These are phyloP conservation scores for Mimumesa dahlbomi DNA, from an alignment of 2,888 invertebrate genomes.

Conservation along the genomic window DNA sequence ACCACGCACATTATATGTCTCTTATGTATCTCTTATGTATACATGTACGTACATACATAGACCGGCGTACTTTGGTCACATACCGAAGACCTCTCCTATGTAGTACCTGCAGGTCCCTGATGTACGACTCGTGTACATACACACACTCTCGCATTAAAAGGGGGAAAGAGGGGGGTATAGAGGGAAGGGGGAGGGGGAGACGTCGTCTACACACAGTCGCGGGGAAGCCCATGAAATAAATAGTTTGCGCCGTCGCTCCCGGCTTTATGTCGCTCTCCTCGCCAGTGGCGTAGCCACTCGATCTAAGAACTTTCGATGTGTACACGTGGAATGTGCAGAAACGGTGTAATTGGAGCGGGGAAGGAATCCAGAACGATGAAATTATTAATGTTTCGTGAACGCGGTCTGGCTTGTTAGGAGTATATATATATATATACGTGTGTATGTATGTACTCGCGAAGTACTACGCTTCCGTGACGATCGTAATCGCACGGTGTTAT, in stretches of 20 bases:
- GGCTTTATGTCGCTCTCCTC: constrained; percentile 33
- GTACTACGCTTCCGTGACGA: neutral
- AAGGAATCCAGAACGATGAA: constrained; percentile 15
- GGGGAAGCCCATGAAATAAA: constrained; percentile 44
- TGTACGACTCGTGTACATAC: constrained; percentile 39
- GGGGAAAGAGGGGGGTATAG: too few relatives aligned
- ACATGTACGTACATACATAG: neutral
- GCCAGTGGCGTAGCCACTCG: constrained; percentile 23
- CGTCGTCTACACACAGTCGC: constrained; percentile 1
- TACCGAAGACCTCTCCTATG: constrained; percentile 43
- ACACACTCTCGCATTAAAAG: constrained; percentile 26
- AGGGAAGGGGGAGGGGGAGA: too few relatives aligned
- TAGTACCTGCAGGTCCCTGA: constrained; percentile 26
- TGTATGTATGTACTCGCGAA: too few relatives aligned
- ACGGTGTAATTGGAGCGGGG: constrained; percentile 30
- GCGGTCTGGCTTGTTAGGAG: neutral
- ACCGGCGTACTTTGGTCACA: constrained; percentile 36
- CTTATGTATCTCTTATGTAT: constrained; percentile 32
- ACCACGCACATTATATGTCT: constrained; percentile 54
- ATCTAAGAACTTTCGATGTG: constrained; percentile 11
- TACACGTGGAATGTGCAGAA: constrained; percentile 16
- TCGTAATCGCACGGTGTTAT: constrained; percentile 5
- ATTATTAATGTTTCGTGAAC: constrained; percentile 24
- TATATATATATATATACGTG: too few relatives aligned
- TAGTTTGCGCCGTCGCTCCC: constrained; percentile 45